Evolutionary conservation across 1,140 invertebrate genomes (phyloP), one percentile per base, ranked within the genome.

Genomic region (Oreohelix idahoensis): DNA sequence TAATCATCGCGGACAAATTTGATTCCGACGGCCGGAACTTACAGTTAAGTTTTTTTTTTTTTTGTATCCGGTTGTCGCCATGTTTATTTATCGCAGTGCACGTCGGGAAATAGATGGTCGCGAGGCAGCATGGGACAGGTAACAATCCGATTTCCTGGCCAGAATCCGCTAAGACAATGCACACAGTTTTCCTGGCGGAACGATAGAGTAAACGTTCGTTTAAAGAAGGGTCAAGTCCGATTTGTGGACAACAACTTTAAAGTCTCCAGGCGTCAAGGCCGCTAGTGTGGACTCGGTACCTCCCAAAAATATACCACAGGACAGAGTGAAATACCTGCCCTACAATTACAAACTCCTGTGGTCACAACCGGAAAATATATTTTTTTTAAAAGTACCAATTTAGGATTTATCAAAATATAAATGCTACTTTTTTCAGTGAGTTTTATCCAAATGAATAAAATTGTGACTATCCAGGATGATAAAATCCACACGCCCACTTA

Each of bases 121-220:
- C 20, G 77, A 26, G 23, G 2, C 20, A 49, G 58, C 51, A 39
- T 29, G 51, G 58, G 74, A 76, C 39, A 76, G 74, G 39, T 51
- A 35, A 66, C 66, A 79, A 79, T 79, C 77, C 38, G 77, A 79
- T 79, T 79, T 79, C 77, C 77, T 79, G 32, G 23, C 51, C 77
- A n/a, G 15, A 79, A 79, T n/a, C 77, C 53, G 77, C 29, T 79
- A 79, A 79, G 38, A 79, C 77, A 79, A 79, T 79, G 58, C 58
- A n/a, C 13, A 53, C 4, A 26, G 39, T 26, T 79, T 79, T 79
- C 77, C 66, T 79, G 66, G 77, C 45, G 0, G 45, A n/a, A 23
- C 45, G 38, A 35, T 11, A 35, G 39, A 69, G 26, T 26, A 66
- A 58, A 79, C 58, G 66, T 11, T 77, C 13, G 29, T 20, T 53